Conservation (phyloP, 2,113 vertebrate species). For the Ptyas mucosa region DNA sequence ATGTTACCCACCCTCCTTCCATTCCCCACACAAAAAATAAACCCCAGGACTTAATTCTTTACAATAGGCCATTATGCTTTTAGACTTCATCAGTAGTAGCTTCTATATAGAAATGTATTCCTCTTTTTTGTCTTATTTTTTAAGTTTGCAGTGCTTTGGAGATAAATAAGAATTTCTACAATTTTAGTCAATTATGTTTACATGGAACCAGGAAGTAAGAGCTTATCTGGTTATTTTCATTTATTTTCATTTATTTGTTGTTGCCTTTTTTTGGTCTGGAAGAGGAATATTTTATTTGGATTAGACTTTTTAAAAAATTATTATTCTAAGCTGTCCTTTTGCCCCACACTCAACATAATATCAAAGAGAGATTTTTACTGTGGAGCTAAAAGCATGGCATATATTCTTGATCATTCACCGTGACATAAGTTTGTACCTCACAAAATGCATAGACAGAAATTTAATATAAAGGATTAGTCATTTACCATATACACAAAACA, state of each 20-base stretch:
- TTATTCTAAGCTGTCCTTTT: slow-evolving; percentile 68
- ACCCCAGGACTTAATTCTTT: slow-evolving; percentile 70
- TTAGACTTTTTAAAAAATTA: slow-evolving; percentile 55
- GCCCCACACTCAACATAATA: slow-evolving; percentile 69
- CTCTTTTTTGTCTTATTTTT: slow-evolving; percentile 18
- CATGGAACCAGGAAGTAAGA: slow-evolving; percentile 63
- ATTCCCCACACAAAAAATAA: slow-evolving; percentile 66
- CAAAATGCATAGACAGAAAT: slow-evolving; percentile 86
- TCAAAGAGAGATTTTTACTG: slow-evolving; percentile 75
- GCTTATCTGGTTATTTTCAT: slow-evolving; percentile 59
- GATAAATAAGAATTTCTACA: slow-evolving; percentile 55
- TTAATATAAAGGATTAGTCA: slow-evolving; percentile 83
- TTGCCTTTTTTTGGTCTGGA: slow-evolving; percentile 36
- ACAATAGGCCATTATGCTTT: slow-evolving; percentile 70
- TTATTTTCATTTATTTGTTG: slow-evolving; percentile 43
- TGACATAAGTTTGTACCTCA: slow-evolving; percentile 81
- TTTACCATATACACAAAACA: slow-evolving; percentile 80
- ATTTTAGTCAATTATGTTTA: slow-evolving; percentile 57
- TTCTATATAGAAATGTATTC: slow-evolving; percentile 61
- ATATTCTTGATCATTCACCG: slow-evolving; percentile 77
- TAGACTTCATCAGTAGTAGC: slow-evolving; percentile 64
- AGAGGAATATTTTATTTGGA: slow-evolving; percentile 68
- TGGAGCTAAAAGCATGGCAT: slow-evolving; percentile 78
- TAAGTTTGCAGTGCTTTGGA: slow-evolving; percentile 66
- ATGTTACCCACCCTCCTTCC: slow-evolving; percentile 67